phyloP scores from a whole-genome alignment of 2,797 vertebrate genomes.

The Crocodylus rhombifer region DNA sequence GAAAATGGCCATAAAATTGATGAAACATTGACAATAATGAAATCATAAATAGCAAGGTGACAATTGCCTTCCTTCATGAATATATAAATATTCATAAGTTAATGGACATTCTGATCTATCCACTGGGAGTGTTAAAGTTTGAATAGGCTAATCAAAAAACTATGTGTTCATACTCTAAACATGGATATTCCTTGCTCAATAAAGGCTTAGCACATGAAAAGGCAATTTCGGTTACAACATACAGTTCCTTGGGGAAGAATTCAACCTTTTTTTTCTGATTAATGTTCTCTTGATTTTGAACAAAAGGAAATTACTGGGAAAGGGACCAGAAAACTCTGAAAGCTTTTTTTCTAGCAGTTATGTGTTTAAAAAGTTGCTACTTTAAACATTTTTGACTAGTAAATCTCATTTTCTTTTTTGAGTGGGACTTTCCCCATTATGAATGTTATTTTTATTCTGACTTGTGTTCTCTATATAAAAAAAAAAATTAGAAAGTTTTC shows the following conservation, averaged over 20 bases:
- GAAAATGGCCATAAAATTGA: slow-evolving; percentile 16
- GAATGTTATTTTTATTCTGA: background rate
- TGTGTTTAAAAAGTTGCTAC: background rate
- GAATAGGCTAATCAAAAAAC: background rate
- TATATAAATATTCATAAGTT: background rate
- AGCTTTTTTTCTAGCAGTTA: background rate
- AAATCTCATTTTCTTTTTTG: background rate
- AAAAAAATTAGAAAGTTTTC: background rate
- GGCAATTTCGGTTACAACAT: background rate
- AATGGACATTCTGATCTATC: background rate
- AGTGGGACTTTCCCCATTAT: background rate
- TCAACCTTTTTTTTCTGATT: background rate
- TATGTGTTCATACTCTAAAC: slow-evolving; percentile 21
- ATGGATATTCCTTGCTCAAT: background rate
- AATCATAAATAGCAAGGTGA: slow-evolving; percentile 33
- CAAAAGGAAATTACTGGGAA: background rate
- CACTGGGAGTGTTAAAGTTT: background rate
- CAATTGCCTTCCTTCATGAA: slow-evolving; percentile 8
- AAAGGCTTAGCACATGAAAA: slow-evolving; percentile 2
- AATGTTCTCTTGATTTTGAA: background rate
- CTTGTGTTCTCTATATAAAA: background rate
- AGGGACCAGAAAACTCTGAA: background rate
- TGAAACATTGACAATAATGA: slow-evolving; percentile 39
- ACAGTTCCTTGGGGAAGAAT: background rate
- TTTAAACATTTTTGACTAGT: background rate